Percentiles rank a stretch among this genome's conserved stretches.
phyloP scores from a whole-genome alignment of 1,140 invertebrate genomes.

The Bombus ignitus region DNA sequence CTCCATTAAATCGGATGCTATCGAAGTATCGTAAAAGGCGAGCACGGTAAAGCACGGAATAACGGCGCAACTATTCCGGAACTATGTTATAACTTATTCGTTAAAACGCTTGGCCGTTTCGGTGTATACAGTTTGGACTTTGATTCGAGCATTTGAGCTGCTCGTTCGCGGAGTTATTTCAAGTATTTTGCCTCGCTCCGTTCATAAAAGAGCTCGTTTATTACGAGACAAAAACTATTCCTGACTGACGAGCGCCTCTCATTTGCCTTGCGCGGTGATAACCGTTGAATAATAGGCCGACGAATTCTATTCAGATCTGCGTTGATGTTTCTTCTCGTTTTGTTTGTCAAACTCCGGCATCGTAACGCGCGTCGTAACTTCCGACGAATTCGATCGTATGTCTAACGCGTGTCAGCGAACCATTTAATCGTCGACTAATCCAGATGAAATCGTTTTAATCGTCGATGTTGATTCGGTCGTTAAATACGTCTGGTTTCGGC shows the following conservation, averaged over 20 bases:
- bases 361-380: neutral
- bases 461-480: constrained; percentile 5
- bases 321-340: neutral
- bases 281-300: neutral
- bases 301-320: too few species aligned
- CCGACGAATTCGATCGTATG: neutral
- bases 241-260: neutral
- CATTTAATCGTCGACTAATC: neutral
- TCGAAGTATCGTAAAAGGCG: neutral
- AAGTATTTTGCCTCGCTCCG: constrained; percentile 14
- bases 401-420: neutral
- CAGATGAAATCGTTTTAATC: constrained; percentile 20
- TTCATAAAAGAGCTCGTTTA: constrained; percentile 22
- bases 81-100: constrained; percentile 28
- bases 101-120: constrained; percentile 4
- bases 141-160: constrained; percentile 21
- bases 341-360: too few species aligned
- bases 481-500: neutral
- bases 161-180: constrained; percentile 11
- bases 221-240: constrained; percentile 3
- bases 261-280: neutral
- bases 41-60: neutral
- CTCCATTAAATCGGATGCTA: neutral
- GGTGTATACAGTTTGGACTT: constrained; percentile 4
- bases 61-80: constrained; percentile 18